Percentiles rank a stretch among this genome's conserved stretches.
Conservation (phyloP, 2,113 vertebrate species). For the Charina bottae region DNA sequence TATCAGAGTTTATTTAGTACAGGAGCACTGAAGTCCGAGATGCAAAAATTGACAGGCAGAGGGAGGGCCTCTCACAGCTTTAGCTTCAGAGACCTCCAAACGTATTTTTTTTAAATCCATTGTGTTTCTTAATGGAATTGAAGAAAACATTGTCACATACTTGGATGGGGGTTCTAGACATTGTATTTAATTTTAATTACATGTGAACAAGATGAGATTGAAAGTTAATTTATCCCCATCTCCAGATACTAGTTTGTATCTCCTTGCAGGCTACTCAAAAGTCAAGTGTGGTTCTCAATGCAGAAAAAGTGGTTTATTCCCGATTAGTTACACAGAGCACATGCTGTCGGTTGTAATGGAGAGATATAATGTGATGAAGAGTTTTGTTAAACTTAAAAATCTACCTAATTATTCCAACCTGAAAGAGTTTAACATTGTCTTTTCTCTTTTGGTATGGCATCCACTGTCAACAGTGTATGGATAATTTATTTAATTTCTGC, state of each 20-base stretch:
- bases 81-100: not conserved
- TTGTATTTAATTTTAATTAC: not conserved
- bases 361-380: not conserved
- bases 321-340: not conserved
- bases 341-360: not conserved
- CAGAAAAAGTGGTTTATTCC: not conserved
- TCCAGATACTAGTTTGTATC: not conserved
- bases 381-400: not conserved
- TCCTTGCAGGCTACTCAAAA: not conserved
- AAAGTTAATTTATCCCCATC: not conserved
- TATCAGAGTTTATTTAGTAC: not conserved
- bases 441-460: not conserved
- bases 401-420: not conserved
- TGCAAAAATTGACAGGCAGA: not conserved
- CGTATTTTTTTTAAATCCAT: not conserved
- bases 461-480: not conserved
- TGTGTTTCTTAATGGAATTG: not conserved
- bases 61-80: not conserved
- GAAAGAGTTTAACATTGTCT: not conserved
- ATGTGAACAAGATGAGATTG: not conserved
- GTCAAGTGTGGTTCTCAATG: not conserved
- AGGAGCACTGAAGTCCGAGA: not conserved
- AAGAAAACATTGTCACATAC: not conserved
- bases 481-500: not conserved
- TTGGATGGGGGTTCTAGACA: not conserved